phyloP scores from a whole-genome alignment of 2,888 invertebrate genomes.

The Latheticus oryzae region DNA sequence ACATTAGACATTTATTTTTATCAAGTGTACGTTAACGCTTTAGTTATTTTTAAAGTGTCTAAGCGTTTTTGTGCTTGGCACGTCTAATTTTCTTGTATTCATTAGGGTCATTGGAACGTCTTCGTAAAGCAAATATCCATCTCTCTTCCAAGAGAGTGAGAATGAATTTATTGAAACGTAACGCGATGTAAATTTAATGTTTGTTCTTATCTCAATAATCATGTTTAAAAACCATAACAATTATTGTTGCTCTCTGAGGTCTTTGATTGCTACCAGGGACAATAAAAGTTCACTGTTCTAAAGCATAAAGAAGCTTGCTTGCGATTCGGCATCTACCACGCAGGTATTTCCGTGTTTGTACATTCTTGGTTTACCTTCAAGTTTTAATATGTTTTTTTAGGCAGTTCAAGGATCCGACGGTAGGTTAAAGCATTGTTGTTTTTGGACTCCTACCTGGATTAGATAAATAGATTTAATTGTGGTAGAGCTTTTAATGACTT shows the following conservation, averaged over 20 bases:
- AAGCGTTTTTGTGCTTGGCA: conserved; percentile 46
- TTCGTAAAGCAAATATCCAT: conserved; percentile 23
- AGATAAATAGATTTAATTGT: conserved; percentile 12
- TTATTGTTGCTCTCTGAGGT: conserved; percentile 43
- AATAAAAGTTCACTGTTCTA: conserved; percentile 51
- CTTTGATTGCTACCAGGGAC: conserved; percentile 52
- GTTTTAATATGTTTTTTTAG: conserved; percentile 25
- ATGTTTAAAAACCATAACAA: conserved; percentile 39
- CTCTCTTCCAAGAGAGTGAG: conserved; percentile 1
- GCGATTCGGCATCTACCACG: conserved; percentile 27
- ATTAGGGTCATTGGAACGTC: conserved; percentile 51
- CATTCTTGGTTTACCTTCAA: conserved; percentile 43
- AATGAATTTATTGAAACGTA: conserved; percentile 16
- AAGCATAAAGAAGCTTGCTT: conserved; percentile 47
- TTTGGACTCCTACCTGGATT: conserved; percentile 14
- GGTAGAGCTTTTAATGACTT: not conserved
- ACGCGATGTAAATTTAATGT: conserved; percentile 27
- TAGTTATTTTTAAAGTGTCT: conserved; percentile 43
- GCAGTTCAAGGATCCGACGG: conserved; percentile 28
- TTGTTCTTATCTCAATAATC: conserved; percentile 33
- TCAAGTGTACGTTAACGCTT: conserved; percentile 42
- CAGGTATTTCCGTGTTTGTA: conserved; percentile 49
- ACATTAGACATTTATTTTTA: conserved; percentile 37
- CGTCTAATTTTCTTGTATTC: conserved; percentile 45
- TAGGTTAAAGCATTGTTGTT: conserved; percentile 1